A percentile compares a stretch with the other conserved stretches of the same genome.
phyloP scores from a whole-genome alignment of 2,113 vertebrate species.

The Semnornis frantzii region DNA sequence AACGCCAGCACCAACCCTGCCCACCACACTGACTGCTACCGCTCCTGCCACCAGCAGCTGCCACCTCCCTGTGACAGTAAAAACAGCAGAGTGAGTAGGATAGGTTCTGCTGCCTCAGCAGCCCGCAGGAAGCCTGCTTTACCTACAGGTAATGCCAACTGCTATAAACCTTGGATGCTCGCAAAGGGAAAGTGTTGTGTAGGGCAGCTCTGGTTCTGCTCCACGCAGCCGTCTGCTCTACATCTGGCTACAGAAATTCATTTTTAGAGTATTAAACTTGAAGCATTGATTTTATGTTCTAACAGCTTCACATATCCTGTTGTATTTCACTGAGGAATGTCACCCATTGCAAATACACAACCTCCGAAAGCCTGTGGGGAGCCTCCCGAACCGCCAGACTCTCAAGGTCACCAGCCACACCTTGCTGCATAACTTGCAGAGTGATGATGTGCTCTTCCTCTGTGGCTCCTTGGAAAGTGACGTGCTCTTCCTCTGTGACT shows the following conservation, averaged over 20 bases:
- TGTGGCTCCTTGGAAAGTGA: too few relatives aligned
- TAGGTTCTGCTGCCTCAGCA: neutral
- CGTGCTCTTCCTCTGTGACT: too few relatives aligned
- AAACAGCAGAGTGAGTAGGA: neutral
- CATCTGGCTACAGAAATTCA: constrained; percentile 72
- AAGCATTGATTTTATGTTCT: constrained; percentile 69
- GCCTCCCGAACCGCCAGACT: neutral
- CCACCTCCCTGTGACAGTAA: constrained; percentile 11
- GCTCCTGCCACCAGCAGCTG: neutral
- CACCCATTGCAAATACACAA: constrained; percentile 64
- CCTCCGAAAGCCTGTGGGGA: constrained; percentile 66
- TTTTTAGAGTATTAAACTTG: constrained; percentile 65
- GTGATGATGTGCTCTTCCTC: too few relatives aligned
- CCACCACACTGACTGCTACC: neutral
- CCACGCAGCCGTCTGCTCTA: constrained; percentile 23
- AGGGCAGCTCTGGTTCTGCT: constrained; percentile 6
- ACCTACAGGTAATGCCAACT: neutral
- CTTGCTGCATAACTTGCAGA: too few relatives aligned
- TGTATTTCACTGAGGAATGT: constrained; percentile 65
- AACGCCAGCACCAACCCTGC: constrained; percentile 67
- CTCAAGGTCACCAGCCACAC: too few relatives aligned
- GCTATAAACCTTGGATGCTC: constrained; percentile 8
- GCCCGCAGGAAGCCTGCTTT: neutral
- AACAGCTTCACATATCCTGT: constrained; percentile 62
- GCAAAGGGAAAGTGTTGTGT: neutral